Evolutionary conservation across 2,888 invertebrate species (phyloP), one percentile per base, ranked within the genome.

Genomic region (Erynnis tages): DNA sequence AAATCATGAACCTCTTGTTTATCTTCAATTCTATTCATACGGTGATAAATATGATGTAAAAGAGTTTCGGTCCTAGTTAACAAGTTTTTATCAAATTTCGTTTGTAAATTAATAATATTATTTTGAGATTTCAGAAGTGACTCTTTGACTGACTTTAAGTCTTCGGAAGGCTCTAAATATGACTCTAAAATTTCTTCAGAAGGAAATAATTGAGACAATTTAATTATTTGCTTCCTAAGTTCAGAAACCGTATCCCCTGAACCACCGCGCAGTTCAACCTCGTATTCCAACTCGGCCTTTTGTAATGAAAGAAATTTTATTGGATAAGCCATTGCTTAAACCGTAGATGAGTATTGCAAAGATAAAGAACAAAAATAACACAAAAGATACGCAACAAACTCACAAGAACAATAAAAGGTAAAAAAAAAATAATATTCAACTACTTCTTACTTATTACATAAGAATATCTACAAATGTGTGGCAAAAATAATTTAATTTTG

Each of bases 121-220:
- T 49, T 23, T 34, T 55, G 44, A 3, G 54, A 50, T 25, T 57
- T 58, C 5, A 53, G 0, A 1, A 60, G 34, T 7, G 53, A 50
- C 7, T 62, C 57, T n/a, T 45, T 53, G 5, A 54, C 49, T 4
- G 19, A 50, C 14, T 53, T 52, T 16, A 60, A 48, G 29, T 60
- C 60, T 3, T 57, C 59, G 5, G 2, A 2, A 2, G 57, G 49
- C 3, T 55, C 53, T 8, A 62, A 41, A 21, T 56, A 52, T 0
- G 58, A 57, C 6, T 54, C 57, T 0, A 55, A 21, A 10, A 62
- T 55, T 23, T 60, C 59, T 16, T 59, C 59, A 0, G 59, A 23
- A 4, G 56, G 54, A 4, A 56, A 4, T 1, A 37, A 1, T 10
- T 27, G 25, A 16, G 32, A 10, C 17, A 58, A 27, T 48, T 59